These are phyloP conservation scores for Papilio xuthus DNA, from an alignment of 1,140 invertebrate genomes.

Conservation along the genomic window DNA sequence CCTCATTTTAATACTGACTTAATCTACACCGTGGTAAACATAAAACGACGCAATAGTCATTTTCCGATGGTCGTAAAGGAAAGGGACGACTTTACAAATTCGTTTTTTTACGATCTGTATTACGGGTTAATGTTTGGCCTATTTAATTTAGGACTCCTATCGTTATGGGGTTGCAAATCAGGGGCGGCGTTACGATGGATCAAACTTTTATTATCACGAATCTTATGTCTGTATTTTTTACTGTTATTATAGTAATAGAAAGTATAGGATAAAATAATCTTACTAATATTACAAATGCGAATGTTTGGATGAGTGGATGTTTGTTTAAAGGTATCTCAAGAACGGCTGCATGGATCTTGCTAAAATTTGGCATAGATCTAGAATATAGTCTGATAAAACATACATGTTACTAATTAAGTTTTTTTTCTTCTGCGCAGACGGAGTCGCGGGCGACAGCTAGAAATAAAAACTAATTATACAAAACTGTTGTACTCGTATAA, in stretches of 20 bases:
- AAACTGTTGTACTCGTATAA: not conserved
- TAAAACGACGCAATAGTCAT: slow-evolving; percentile 30
- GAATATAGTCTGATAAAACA: no score
- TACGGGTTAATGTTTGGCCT: slow-evolving; percentile 32
- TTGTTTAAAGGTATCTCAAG: no score
- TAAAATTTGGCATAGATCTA: no score
- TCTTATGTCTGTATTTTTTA: not conserved
- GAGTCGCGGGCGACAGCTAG: no score
- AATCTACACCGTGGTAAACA: slow-evolving; percentile 15
- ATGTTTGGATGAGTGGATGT: no score
- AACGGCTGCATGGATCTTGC: no score
- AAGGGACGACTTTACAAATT: slow-evolving; percentile 25
- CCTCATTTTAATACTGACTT: slow-evolving; percentile 7
- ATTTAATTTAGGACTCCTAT: not conserved
- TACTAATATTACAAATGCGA: no score
- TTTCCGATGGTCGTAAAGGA: slow-evolving; percentile 32
- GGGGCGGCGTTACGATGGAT: not conserved
- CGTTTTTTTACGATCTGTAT: slow-evolving; percentile 32
- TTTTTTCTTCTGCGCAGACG: no score
- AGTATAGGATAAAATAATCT: no score
- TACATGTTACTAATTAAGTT: no score
- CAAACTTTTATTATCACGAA: not conserved
- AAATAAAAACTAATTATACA: not conserved
- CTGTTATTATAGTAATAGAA: no score
- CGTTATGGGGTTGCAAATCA: slow-evolving; percentile 29